A percentile compares a stretch with the other conserved stretches of the same genome.
Evolutionary conservation across 2,888 invertebrate species (phyloP).

Genomic region (Latheticus oryzae): DNA sequence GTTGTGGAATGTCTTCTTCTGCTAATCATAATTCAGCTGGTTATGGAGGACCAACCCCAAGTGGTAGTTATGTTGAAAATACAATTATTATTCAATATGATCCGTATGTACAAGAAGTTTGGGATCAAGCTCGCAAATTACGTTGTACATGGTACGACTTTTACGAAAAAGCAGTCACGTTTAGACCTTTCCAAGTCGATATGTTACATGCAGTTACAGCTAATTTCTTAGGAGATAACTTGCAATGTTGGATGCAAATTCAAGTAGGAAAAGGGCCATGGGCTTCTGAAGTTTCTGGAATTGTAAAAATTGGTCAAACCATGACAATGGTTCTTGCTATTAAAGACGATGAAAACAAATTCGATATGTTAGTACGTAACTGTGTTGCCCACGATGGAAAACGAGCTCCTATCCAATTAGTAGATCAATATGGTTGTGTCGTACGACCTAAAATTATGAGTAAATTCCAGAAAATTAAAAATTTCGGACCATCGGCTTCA

Average conservation of each 20-base stretch:
- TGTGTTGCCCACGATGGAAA: slow-evolving; percentile 96
- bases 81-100: slow-evolving; percentile 96
- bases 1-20: slow-evolving; percentile 95
- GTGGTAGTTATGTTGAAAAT: slow-evolving; percentile 94
- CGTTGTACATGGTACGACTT: slow-evolving; percentile 97
- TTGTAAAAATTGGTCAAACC: slow-evolving; percentile 95
- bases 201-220: slow-evolving; percentile 96
- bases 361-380: slow-evolving; percentile 94
- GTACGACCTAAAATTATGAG: slow-evolving; percentile 95
- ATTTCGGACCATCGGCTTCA: slow-evolving; percentile 93
- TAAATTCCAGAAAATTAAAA: slow-evolving; percentile 95
- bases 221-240: slow-evolving; percentile 94
- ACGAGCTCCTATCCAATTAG: slow-evolving; percentile 90
- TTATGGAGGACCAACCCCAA: slow-evolving; percentile 89
- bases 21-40: slow-evolving; percentile 86
- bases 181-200: slow-evolving; percentile 95
- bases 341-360: slow-evolving; percentile 95
- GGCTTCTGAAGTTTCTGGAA: slow-evolving; percentile 96
- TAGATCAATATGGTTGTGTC: slow-evolving; percentile 93
- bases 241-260: slow-evolving; percentile 98
- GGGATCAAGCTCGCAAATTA: slow-evolving; percentile 93
- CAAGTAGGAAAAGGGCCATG: slow-evolving; percentile 96
- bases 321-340: slow-evolving; percentile 98
- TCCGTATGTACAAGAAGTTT: slow-evolving; percentile 93
- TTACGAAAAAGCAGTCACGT: slow-evolving; percentile 94